A percentile compares a stretch with the other conserved stretches of the same genome.
These are phyloP conservation scores for Euthynnus affinis DNA, from an alignment of 2,797 vertebrate species.

Conservation along the genomic window DNA sequence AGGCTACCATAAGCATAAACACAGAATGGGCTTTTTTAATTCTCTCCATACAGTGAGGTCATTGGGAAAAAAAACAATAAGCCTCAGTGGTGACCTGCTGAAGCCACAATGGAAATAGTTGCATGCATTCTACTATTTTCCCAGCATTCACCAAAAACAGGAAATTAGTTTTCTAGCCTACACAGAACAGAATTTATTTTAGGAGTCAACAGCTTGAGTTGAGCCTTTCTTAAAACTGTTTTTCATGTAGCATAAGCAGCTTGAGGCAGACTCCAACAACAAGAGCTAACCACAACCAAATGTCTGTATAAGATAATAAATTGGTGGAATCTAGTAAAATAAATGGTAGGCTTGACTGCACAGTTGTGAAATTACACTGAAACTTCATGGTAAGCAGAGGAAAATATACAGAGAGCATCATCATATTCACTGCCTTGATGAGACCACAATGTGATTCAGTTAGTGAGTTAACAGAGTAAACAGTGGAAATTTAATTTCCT, in stretches of 20 bases:
- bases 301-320: neutral
- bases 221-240: neutral
- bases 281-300: neutral
- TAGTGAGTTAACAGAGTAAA: neutral
- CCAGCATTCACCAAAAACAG: slow-evolving; percentile 58
- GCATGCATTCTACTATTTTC: slow-evolving; percentile 12
- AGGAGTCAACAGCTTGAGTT: slow-evolving; percentile 7
- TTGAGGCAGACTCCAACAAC: neutral
- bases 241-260: neutral
- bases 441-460: neutral
- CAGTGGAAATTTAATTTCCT: neutral
- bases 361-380: neutral
- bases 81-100: slow-evolving; percentile 9
- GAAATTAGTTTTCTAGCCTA: slow-evolving; percentile 54
- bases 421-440: neutral
- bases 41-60: slow-evolving; percentile 28
- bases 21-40: neutral
- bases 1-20: slow-evolving; percentile 17
- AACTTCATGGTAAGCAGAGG: neutral
- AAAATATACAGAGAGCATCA: too few species aligned
- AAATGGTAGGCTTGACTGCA: neutral
- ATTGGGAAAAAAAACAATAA: slow-evolving; percentile 51
- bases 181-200: slow-evolving; percentile 30
- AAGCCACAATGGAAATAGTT: slow-evolving; percentile 39
- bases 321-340: neutral